Conservation (phyloP, 2,888 invertebrate genomes). For the Cheilosia soror region DNA sequence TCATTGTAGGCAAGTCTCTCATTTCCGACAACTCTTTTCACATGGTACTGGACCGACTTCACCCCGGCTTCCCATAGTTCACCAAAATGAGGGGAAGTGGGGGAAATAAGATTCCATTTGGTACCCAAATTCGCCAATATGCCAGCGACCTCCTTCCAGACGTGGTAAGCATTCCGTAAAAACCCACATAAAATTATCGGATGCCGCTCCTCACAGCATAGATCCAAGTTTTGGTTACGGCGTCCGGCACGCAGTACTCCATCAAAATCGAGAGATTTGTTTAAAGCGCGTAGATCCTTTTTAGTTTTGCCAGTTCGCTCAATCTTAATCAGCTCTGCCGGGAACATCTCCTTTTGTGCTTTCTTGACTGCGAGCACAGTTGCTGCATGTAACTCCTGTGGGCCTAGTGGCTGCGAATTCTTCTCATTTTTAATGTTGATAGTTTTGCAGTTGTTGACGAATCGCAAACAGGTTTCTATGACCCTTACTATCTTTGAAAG, state of each 20-base stretch:
- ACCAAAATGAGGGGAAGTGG: no score
- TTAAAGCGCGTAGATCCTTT: neutral
- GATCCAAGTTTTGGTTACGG: neutral
- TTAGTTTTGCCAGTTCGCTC: neutral
- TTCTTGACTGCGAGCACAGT: neutral
- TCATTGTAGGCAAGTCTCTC: no score
- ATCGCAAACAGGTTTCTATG: neutral
- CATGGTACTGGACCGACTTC: no score
- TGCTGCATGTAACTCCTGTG: no score
- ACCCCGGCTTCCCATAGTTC: no score
- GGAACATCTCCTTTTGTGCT: constrained; percentile 26
- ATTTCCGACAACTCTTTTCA: no score
- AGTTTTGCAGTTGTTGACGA: neutral
- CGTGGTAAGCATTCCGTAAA: neutral
- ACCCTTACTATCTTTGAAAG: neutral
- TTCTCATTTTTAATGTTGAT: no score
- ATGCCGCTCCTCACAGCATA: neutral
- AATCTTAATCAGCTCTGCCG: neutral
- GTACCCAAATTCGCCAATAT: constrained; percentile 4
- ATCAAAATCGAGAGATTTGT: constrained; percentile 6
- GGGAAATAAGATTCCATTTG: neutral
- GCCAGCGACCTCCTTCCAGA: neutral
- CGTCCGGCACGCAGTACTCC: constrained; percentile 18
- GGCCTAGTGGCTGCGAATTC: neutral
- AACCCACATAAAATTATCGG: neutral